These are phyloP conservation scores for Nothocercus nigrocapillus DNA, from an alignment of 2,113 vertebrate genomes.

Conservation along the genomic window DNA sequence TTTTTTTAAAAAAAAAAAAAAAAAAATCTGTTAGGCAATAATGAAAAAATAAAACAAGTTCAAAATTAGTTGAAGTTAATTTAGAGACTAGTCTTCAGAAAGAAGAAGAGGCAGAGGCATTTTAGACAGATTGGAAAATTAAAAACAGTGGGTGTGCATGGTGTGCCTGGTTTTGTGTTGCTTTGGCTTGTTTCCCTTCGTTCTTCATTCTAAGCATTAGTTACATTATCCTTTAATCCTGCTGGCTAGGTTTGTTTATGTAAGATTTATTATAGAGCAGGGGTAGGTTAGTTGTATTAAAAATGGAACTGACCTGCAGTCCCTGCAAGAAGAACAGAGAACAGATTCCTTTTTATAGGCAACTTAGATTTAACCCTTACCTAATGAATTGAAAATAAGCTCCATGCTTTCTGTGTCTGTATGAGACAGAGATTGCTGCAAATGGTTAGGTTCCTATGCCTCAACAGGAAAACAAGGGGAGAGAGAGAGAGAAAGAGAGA, in stretches of 20 bases:
- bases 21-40: background rate
- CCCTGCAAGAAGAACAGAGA: background rate
- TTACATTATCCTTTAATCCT: conserved; percentile 69
- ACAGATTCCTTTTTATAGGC: background rate
- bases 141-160: background rate
- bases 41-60: background rate
- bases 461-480: background rate
- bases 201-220: conserved; percentile 38
- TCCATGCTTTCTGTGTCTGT: background rate
- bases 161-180: background rate
- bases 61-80: background rate
- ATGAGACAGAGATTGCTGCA: background rate
- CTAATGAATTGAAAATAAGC: too few relatives aligned
- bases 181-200: background rate
- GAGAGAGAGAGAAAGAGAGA: background rate
- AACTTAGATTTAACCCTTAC: background rate
- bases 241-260: conserved; percentile 36
- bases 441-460: background rate
- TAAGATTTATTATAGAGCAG: conserved; percentile 49
- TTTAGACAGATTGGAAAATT: background rate
- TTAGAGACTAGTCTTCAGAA: background rate
- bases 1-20: background rate
- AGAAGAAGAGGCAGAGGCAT: rapidly evolving
- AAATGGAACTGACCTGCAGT: conserved; percentile 25
- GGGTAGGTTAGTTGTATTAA: background rate